Percentiles rank a stretch among this genome's conserved stretches.
Evolutionary conservation across 2,797 vertebrate species (phyloP).

Genomic region (Takifugu ocellatus): DNA sequence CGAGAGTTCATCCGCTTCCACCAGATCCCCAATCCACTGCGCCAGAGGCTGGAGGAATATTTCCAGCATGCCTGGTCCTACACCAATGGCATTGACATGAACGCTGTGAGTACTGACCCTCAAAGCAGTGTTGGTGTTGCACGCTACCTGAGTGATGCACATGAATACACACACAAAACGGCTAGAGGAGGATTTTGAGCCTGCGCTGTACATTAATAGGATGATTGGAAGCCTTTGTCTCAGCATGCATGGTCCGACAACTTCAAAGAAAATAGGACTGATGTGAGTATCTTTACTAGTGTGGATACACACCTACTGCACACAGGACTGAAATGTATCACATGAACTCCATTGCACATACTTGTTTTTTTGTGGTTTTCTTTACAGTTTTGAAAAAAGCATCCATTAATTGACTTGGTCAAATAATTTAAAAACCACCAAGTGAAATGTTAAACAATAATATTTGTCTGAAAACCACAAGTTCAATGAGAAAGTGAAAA

Average conservation of each 20-base stretch:
- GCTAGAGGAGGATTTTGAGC: constrained; percentile 52
- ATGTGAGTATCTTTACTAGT: constrained; percentile 46
- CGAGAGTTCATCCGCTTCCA: constrained; percentile 89
- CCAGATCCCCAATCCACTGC: constrained; percentile 86
- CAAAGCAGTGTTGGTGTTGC: constrained; percentile 19
- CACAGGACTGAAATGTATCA: neutral
- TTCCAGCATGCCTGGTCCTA: constrained; percentile 86
- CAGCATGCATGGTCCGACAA: constrained; percentile 53
- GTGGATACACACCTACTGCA: constrained; percentile 4
- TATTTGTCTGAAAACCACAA: no score
- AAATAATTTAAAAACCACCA: no score
- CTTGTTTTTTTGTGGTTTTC: no score
- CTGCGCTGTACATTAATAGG: constrained; percentile 58
- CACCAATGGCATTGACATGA: constrained; percentile 85
- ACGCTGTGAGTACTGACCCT: constrained; percentile 72
- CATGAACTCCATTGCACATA: no score
- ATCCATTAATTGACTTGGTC: no score
- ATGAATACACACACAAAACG: constrained; percentile 29
- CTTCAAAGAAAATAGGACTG: constrained; percentile 49
- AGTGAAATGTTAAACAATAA: no score
- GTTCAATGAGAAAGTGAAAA: no score
- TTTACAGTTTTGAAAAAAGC: no score
- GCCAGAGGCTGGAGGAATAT: constrained; percentile 83
- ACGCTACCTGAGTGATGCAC: constrained; percentile 15
- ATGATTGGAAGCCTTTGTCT: constrained; percentile 52